phyloP scores from a whole-genome alignment of 2,888 invertebrate genomes.

The Tanypteryx hageni region DNA sequence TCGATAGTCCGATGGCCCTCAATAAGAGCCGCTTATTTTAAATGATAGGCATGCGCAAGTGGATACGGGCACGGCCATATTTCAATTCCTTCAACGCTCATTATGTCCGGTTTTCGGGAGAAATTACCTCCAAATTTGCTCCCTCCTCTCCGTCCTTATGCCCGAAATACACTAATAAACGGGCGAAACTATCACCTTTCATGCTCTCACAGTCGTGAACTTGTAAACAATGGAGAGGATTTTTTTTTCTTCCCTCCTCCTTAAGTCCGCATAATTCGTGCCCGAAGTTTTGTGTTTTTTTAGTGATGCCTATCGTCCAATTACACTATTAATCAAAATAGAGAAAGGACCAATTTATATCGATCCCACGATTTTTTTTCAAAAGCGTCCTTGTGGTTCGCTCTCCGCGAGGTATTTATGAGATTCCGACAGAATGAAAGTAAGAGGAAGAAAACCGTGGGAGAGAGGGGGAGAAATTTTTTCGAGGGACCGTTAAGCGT shows the following conservation, averaged over 20 bases:
- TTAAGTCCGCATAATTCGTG: background rate
- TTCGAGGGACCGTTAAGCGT: slow-evolving; percentile 27
- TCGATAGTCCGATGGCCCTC: background rate
- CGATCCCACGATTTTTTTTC: slow-evolving; percentile 42
- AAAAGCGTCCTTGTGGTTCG: slow-evolving; percentile 43
- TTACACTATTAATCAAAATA: slow-evolving; percentile 58
- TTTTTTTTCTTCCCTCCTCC: background rate
- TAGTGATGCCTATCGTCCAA: slow-evolving; percentile 1
- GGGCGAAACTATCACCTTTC: slow-evolving; percentile 18
- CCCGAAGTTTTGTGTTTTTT: slow-evolving; percentile 15
- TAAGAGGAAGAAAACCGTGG: slow-evolving; percentile 37
- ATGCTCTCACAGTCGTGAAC: slow-evolving; percentile 12
- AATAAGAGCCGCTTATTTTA: background rate
- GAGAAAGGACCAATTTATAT: slow-evolving; percentile 51
- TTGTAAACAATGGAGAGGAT: slow-evolving; percentile 15
- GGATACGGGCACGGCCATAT: background rate
- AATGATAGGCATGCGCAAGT: background rate
- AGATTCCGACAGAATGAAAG: slow-evolving; percentile 45
- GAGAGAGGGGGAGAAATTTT: slow-evolving; percentile 28
- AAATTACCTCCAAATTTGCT: background rate
- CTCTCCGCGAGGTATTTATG: background rate
- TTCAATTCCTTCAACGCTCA: background rate
- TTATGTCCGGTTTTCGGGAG: background rate
- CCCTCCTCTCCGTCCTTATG: background rate
- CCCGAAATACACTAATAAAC: background rate